Conservation (phyloP, 2,797 vertebrate genomes). For the Sylvilagus floridanus region DNA sequence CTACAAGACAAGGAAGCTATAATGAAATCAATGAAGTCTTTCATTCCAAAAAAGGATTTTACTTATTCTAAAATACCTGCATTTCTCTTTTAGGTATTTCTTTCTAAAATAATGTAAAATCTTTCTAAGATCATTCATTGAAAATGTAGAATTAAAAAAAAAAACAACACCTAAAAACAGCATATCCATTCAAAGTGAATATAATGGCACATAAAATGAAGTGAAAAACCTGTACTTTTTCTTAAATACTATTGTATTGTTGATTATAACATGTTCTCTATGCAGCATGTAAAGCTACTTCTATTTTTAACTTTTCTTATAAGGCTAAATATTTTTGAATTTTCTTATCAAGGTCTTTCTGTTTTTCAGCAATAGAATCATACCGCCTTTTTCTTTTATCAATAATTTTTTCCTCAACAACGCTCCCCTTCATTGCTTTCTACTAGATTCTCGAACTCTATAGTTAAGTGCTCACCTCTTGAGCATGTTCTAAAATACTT, state of each 20-base stretch:
- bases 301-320: slow-evolving; percentile 99
- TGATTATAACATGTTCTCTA: slow-evolving; percentile 88
- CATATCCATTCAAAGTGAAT: slow-evolving; percentile 59
- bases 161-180: slow-evolving; percentile 60
- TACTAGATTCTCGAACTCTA: slow-evolving; percentile 87
- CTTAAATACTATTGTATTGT: slow-evolving; percentile 37
- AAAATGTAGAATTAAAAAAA: slow-evolving; percentile 61
- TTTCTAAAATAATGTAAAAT: slow-evolving; percentile 67
- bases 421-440: too few species aligned
- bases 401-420: slow-evolving; percentile 95
- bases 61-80: slow-evolving; percentile 78
- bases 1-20: slow-evolving; percentile 66
- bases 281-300: slow-evolving; percentile 97
- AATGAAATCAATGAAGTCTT: slow-evolving; percentile 65
- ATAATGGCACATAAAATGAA: slow-evolving; percentile 57
- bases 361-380: slow-evolving; percentile 93
- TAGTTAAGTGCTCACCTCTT: slow-evolving; percentile 95
- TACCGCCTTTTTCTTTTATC: slow-evolving; percentile 94
- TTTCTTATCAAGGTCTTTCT: slow-evolving; percentile 92
- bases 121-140: slow-evolving; percentile 68
- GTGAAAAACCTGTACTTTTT: slow-evolving; percentile 49
- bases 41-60: slow-evolving; percentile 62
- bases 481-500: slow-evolving; percentile 96
- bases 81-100: slow-evolving; percentile 62
- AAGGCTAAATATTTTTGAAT: slow-evolving; percentile 97